Conservation (phyloP, 2,797 vertebrate genomes). For the Mus caroli region DNA sequence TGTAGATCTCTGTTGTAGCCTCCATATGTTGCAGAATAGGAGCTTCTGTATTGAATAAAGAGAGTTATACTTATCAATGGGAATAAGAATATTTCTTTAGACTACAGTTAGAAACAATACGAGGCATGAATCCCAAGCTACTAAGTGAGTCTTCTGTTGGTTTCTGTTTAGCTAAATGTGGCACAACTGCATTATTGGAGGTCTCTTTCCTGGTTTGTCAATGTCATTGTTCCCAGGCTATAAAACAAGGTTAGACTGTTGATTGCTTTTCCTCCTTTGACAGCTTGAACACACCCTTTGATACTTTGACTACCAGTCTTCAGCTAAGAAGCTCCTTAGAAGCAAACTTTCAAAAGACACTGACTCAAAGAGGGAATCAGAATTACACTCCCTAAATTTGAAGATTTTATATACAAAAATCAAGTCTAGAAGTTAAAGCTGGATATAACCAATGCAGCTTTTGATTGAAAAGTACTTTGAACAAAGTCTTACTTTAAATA, state of each 20-base stretch:
- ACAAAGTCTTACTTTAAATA: not conserved
- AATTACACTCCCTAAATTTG: not conserved
- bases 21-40: too few species aligned
- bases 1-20: not conserved
- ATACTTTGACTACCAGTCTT: not conserved
- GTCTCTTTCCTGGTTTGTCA: not conserved
- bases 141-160: not conserved
- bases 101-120: not conserved
- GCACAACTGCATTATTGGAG: rapidly evolving
- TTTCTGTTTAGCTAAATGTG: not conserved
- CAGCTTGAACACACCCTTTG: not conserved
- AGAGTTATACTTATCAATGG: not conserved
- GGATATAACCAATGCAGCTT: not conserved
- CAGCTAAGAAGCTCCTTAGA: not conserved
- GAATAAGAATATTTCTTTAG: not conserved
- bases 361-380: not conserved
- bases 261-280: not conserved
- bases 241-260: not conserved
- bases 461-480: not conserved
- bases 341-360: not conserved
- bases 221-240: not conserved
- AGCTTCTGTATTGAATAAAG: not conserved
- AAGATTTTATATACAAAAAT: not conserved
- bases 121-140: not conserved
- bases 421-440: not conserved